phyloP scores from a whole-genome alignment of 2,797 vertebrate genomes.

The Characodon lateralis region DNA sequence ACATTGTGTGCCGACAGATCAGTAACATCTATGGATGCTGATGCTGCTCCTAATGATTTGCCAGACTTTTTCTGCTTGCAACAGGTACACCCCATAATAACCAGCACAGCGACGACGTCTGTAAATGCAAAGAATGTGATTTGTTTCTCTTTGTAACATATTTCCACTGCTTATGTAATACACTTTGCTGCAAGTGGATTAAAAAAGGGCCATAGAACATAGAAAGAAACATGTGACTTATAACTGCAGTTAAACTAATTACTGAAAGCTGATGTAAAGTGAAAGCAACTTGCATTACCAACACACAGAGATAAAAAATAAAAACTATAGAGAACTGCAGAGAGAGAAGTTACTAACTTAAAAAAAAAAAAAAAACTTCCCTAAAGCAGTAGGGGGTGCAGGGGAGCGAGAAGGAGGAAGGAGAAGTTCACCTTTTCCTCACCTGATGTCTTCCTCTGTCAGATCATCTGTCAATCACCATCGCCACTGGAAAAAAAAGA shows the following conservation, averaged over 20 bases:
- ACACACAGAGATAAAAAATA: slow-evolving; percentile 6
- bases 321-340: slow-evolving; percentile 26
- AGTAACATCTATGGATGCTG: slow-evolving; percentile 33
- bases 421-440: slow-evolving; percentile 62
- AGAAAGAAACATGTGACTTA: background rate
- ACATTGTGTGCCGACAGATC: slow-evolving; percentile 60
- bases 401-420: slow-evolving; percentile 17
- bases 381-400: slow-evolving; percentile 5
- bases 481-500: slow-evolving; percentile 60
- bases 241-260: background rate
- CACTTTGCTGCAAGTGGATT: background rate
- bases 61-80: slow-evolving; percentile 87
- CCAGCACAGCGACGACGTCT: slow-evolving; percentile 72
- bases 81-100: slow-evolving; percentile 93
- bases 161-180: background rate
- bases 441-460: slow-evolving; percentile 81
- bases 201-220: background rate
- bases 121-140: slow-evolving; percentile 19
- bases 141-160: background rate
- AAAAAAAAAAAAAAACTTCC: slow-evolving; percentile 35
- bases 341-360: slow-evolving; percentile 51
- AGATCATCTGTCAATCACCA: slow-evolving; percentile 84
- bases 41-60: slow-evolving; percentile 60
- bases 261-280: slow-evolving; percentile 18
- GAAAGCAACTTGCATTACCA: slow-evolving; percentile 32